Evolutionary conservation across 2,888 invertebrate genomes (phyloP).

Genomic region (Ctena decussata): DNA sequence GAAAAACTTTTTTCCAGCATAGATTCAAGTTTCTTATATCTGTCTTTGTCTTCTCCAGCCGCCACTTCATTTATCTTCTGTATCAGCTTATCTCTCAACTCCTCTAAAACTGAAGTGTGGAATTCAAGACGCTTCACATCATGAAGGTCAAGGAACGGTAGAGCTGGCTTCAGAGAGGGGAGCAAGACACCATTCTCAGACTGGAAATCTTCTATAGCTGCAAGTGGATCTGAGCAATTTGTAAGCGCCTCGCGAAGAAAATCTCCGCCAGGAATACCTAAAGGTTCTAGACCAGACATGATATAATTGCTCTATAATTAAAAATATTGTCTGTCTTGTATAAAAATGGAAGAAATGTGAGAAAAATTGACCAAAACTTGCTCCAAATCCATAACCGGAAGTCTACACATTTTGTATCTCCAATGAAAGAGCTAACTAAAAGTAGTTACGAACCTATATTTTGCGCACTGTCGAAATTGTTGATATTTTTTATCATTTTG

Average conservation of each 20-base stretch:
- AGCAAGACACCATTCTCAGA: constrained; percentile 89
- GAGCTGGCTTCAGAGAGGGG: constrained; percentile 97
- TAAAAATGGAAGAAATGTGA: neutral
- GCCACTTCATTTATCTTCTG: constrained; percentile 81
- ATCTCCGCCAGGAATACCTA: constrained; percentile 95
- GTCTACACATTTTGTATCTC: neutral
- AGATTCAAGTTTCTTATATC: constrained; percentile 95
- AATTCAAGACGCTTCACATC: constrained; percentile 97
- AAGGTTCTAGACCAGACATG: constrained; percentile 90
- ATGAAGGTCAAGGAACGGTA: constrained; percentile 97
- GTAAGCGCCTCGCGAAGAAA: constrained; percentile 96
- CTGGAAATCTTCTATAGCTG: constrained; percentile 99
- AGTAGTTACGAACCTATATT: too few relatives aligned
- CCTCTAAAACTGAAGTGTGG: constrained; percentile 91
- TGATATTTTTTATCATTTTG: too few relatives aligned
- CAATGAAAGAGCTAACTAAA: neutral
- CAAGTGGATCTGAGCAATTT: constrained; percentile 97
- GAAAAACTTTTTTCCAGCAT: constrained; percentile 97
- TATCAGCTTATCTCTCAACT: constrained; percentile 83
- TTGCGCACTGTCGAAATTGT: too few relatives aligned
- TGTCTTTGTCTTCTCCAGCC: constrained; percentile 83
- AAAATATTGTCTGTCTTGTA: too few relatives aligned
- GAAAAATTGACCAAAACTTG: neutral
- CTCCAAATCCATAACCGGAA: neutral
- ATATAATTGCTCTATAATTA: too few relatives aligned